These are phyloP conservation scores for Temnothorax nylanderi DNA, from an alignment of 1,140 invertebrate genomes.

Conservation along the genomic window DNA sequence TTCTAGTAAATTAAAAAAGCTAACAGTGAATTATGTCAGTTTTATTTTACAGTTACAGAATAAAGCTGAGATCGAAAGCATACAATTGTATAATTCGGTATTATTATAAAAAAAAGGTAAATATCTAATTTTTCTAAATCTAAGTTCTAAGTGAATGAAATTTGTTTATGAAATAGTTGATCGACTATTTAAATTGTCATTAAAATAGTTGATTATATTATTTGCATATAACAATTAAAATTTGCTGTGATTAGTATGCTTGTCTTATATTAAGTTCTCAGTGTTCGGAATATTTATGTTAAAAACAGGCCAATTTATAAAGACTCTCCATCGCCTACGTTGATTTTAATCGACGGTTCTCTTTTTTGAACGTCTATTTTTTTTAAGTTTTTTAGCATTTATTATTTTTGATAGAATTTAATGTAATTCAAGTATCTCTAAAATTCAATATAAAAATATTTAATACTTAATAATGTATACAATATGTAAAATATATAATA, in stretches of 20 bases:
- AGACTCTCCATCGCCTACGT: too few species aligned
- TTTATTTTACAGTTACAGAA: neutral
- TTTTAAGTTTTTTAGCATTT: neutral
- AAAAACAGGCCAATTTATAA: too few species aligned
- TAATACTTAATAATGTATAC: neutral
- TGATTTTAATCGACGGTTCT: neutral
- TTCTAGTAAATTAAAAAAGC: neutral
- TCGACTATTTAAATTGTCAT: too few species aligned
- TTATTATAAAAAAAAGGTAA: neutral
- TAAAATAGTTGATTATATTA: too few species aligned
- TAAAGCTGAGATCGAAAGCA: neutral
- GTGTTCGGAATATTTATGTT: neutral
- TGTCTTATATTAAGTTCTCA: neutral
- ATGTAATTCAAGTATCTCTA: too few species aligned
- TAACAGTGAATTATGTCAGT: neutral
- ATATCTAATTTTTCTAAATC: neutral
- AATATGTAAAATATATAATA: neutral
- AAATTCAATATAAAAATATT: neutral
- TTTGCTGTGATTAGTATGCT: neutral
- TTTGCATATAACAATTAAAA: too few species aligned
- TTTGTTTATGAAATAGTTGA: neutral
- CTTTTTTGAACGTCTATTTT: neutral
- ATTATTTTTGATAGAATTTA: neutral
- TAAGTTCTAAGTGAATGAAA: neutral
- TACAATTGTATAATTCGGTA: neutral